Base-by-base conservation (phyloP, 2,888 invertebrate species). In the Eupithecia abbreviata region DNA sequence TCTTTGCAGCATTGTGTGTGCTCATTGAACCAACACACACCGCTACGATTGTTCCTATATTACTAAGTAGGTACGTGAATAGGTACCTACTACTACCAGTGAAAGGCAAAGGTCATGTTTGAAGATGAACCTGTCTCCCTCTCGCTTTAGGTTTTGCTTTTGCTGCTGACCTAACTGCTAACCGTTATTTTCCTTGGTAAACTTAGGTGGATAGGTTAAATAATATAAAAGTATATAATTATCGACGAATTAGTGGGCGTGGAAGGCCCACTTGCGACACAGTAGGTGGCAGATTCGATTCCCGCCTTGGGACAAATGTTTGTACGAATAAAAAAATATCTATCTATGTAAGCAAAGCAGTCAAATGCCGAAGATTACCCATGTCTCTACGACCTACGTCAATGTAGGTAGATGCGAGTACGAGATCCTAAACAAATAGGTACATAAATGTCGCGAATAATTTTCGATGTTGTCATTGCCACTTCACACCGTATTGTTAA, bases 31-130 rank as follows among this genome's bases (percentile, higher is more conserved):
- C 83, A 80, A 58, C 77, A 76, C 76, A 77, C 75, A 51, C 72
- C 73, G 71, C 71, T 72, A 73, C 72, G 75, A 73, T 79, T 80
- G 80, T 80, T 80, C 76, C 77, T 76, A 45, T 18, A 69, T 30
- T 45, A 12, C 12, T 66, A 66, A 3, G 15, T 42, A 65, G 10
- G 9, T 65, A 76, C 70, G 58, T 80, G 10, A n/a, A n/a, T 55
- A 47, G 47, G 9, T 47, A 55, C 55, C n/a, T 9, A 18, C 9
- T 58, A 81, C 80, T 74, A 80, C 78, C 80, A 80, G 84, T 84
- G 84, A 84, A 84, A 84, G 84, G 78, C 75, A 71, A 83, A 80
- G 82, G 84, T 82, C 80, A 81, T 73, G 51, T 77, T 76, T 76
- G 78, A 81, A 81, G 80, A 81, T 80, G 78, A 75, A 76, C 78